These are phyloP conservation scores for Parascotia fuliginaria DNA, from an alignment of 2,888 invertebrate genomes.

Conservation along the genomic window DNA sequence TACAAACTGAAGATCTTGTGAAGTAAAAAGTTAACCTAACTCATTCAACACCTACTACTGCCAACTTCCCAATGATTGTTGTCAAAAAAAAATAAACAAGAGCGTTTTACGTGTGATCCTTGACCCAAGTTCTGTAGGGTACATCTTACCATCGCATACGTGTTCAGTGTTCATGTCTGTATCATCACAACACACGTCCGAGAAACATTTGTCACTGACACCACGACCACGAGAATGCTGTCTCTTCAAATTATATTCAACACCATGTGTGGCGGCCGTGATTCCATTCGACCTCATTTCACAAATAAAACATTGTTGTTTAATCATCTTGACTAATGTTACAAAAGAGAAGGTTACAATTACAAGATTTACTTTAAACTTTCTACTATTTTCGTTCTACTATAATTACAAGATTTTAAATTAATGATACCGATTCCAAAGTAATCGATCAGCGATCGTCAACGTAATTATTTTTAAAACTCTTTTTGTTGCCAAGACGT, in stretches of 20 bases:
- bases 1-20: conserved; percentile 25
- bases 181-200: conserved; percentile 8
- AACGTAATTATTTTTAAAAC: no score
- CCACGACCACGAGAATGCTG: conserved; percentile 7
- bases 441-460: no score
- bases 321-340: conserved; percentile 23
- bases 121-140: conserved; percentile 12
- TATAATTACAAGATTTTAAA: no score
- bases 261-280: conserved; percentile 4
- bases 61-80: conserved; percentile 13
- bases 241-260: conserved; percentile 1
- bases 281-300: conserved; percentile 19
- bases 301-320: conserved; percentile 31
- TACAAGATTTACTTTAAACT: neutral
- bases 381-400: no score
- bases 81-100: conserved; percentile 20
- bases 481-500: no score
- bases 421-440: no score
- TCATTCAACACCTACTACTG: conserved; percentile 17
- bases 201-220: conserved; percentile 12
- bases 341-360: neutral
- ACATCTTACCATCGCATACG: conserved; percentile 13
- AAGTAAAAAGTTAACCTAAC: conserved; percentile 22
- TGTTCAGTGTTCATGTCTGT: conserved; percentile 7
- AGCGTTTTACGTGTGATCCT: conserved; percentile 9